These are phyloP conservation scores for Zaprionus vittiger DNA, from an alignment of 1,140 invertebrate genomes.

Conservation along the genomic window DNA sequence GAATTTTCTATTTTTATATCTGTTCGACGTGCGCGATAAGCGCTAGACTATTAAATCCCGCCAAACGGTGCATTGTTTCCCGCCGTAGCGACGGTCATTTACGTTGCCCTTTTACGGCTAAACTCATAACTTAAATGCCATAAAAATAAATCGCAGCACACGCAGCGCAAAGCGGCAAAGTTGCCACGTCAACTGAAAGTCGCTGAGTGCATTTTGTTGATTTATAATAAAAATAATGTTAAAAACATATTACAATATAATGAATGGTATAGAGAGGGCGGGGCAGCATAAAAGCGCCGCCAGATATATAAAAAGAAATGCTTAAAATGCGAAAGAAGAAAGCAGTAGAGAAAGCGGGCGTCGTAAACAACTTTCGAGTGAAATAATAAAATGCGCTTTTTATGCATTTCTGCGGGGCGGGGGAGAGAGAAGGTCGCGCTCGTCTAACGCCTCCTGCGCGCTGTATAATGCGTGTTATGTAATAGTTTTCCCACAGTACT, in stretches of 20 bases:
- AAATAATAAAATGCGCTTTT: slow-evolving; percentile 81
- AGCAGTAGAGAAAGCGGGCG: slow-evolving; percentile 35
- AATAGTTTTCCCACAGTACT: slow-evolving; percentile 58
- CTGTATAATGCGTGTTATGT: slow-evolving; percentile 71
- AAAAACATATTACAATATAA: slow-evolving; percentile 77
- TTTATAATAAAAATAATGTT: slow-evolving; percentile 81
- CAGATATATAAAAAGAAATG: slow-evolving; percentile 22
- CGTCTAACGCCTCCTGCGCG: slow-evolving; percentile 26
- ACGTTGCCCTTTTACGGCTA: slow-evolving; percentile 16
- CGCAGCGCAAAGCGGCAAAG: slow-evolving; percentile 50
- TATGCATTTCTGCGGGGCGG: slow-evolving; percentile 60
- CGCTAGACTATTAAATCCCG: neutral
- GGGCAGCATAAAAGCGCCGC: slow-evolving; percentile 18
- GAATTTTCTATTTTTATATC: neutral
- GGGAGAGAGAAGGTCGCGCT: neutral
- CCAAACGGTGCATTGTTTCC: neutral
- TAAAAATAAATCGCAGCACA: slow-evolving; percentile 70
- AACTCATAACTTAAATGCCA: slow-evolving; percentile 66
- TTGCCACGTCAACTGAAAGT: slow-evolving; percentile 63
- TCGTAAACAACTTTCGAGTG: slow-evolving; percentile 78
- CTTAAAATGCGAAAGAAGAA: slow-evolving; percentile 23
- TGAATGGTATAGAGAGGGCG: slow-evolving; percentile 47
- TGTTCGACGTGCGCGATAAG: neutral
- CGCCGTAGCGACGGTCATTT: neutral
- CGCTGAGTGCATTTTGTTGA: slow-evolving; percentile 74